phyloP scores from a whole-genome alignment of 2,113 vertebrate species.

The Rallus limicola region DNA sequence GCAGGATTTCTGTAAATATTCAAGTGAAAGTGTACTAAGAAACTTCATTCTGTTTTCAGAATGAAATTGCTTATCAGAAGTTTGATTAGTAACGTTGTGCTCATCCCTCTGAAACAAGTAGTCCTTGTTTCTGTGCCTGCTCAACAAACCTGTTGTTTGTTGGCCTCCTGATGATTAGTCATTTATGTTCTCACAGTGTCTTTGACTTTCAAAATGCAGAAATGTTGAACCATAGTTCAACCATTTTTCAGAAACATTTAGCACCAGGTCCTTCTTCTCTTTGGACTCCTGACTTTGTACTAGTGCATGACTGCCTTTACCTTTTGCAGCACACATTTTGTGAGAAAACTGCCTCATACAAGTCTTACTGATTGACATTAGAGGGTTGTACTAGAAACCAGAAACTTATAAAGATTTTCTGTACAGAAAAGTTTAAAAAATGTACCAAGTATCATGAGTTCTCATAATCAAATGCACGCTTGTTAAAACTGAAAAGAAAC shows the following conservation, averaged over 20 bases:
- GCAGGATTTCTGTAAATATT: background rate
- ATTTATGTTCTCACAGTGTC: background rate
- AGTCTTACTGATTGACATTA: background rate
- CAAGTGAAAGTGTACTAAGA: background rate
- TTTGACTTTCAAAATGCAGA: background rate
- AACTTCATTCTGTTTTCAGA: background rate
- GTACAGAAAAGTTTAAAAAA: background rate
- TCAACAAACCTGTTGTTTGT: background rate
- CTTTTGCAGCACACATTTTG: background rate
- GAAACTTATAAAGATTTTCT: background rate
- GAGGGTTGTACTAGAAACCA: background rate
- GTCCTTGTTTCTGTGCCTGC: background rate
- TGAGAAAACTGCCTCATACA: background rate
- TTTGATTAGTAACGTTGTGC: background rate
- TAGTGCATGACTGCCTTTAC: background rate
- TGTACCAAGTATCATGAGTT: background rate
- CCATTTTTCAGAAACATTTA: background rate
- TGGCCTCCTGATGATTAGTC: background rate
- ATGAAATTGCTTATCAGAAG: background rate
- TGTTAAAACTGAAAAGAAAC: background rate
- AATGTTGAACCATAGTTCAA: background rate
- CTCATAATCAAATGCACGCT: background rate
- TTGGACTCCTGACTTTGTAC: background rate
- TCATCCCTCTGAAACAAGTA: background rate
- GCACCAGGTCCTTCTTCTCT: background rate